Percentiles rank a stretch among this genome's conserved stretches.
phyloP scores from a whole-genome alignment of 2,113 vertebrate genomes.

The Catagonus wagneri region DNA sequence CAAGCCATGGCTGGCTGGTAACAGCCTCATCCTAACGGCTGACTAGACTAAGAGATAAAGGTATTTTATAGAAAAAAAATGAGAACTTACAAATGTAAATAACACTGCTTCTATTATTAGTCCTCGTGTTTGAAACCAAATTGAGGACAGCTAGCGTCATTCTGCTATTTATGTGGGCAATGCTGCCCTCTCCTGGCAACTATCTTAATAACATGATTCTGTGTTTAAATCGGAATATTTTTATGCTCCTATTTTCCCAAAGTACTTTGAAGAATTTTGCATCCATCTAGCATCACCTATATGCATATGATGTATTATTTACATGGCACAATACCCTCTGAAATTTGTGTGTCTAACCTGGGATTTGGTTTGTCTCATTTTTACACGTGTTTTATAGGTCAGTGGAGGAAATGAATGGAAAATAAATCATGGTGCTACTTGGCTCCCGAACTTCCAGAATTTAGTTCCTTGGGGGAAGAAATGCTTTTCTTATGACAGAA shows the following conservation, averaged over 20 bases:
- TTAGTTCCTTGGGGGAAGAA: background rate
- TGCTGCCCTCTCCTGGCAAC: slow-evolving; percentile 77
- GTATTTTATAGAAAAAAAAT: background rate
- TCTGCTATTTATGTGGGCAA: slow-evolving; percentile 66
- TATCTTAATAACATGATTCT: slow-evolving; percentile 17
- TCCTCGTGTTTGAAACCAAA: slow-evolving; percentile 51
- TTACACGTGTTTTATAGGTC: background rate
- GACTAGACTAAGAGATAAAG: background rate
- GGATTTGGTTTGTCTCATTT: background rate
- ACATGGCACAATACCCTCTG: background rate
- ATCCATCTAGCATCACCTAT: background rate
- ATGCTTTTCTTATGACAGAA: background rate
- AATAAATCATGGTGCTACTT: background rate
- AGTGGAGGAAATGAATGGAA: background rate
- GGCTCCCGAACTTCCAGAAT: background rate
- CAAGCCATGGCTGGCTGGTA: background rate
- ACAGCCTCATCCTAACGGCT: background rate
- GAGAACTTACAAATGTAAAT: background rate
- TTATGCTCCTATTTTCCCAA: background rate
- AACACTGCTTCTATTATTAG: background rate
- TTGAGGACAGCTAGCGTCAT: background rate
- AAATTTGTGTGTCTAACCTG: background rate
- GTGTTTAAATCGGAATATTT: background rate
- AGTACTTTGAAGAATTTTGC: background rate
- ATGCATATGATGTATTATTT: background rate